These are phyloP conservation scores for Melanotaenia trifasciata DNA, from an alignment of 2,797 vertebrate species.

Conservation along the genomic window DNA sequence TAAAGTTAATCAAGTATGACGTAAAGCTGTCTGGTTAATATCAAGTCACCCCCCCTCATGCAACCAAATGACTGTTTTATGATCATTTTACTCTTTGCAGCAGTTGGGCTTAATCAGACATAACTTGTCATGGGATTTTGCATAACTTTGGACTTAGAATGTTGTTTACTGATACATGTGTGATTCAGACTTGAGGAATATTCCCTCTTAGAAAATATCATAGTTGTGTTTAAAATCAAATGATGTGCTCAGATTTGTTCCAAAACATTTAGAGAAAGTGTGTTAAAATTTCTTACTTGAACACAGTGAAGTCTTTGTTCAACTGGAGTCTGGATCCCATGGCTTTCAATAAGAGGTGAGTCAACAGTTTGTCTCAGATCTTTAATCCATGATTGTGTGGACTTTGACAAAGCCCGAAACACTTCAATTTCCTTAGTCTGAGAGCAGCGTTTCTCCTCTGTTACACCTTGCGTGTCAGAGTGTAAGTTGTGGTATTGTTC, in stretches of 20 bases:
- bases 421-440: neutral
- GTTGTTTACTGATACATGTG: neutral
- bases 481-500: conserved; percentile 26
- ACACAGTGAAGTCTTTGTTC: conserved; percentile 25
- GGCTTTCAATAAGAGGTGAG: conserved; percentile 4
- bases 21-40: neutral
- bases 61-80: neutral
- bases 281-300: conserved; percentile 55
- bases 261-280: neutral
- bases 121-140: neutral
- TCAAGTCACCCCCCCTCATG: neutral
- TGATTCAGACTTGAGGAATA: conserved; percentile 5
- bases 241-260: neutral
- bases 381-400: conserved; percentile 1
- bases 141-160: neutral
- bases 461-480: neutral
- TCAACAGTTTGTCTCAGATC: conserved; percentile 18
- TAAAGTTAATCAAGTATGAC: neutral
- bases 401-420: conserved; percentile 17
- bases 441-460: conserved; percentile 9
- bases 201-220: neutral
- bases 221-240: neutral
- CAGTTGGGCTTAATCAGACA: neutral
- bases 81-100: neutral
- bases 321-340: neutral